Evolutionary conservation across 1,140 invertebrate species (phyloP).

Genomic region (Philopotamus ludificatus): DNA sequence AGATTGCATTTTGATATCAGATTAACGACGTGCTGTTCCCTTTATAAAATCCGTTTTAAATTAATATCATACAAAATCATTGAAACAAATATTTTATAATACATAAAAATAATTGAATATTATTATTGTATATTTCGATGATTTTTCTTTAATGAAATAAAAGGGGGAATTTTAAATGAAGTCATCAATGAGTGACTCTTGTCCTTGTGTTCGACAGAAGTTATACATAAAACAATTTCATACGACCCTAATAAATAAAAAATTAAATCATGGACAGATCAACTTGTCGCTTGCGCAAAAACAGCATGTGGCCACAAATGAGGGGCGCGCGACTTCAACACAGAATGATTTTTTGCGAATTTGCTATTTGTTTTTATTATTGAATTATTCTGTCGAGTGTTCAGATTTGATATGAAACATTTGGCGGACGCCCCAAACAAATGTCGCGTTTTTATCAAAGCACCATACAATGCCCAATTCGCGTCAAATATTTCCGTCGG

Average conservation of each 20-base stretch:
- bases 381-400: slow-evolving; percentile 20
- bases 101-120: no score
- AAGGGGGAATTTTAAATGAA: no score
- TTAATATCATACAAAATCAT: slow-evolving; percentile 2
- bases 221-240: slow-evolving; percentile 17
- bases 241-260: slow-evolving; percentile 1
- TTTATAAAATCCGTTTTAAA: no score
- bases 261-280: slow-evolving; percentile 14
- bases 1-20: slow-evolving; percentile 25
- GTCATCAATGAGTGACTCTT: no score
- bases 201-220: no score
- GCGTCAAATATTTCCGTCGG: background rate
- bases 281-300: slow-evolving; percentile 11
- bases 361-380: slow-evolving; percentile 22
- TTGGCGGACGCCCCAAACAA: slow-evolving; percentile 31
- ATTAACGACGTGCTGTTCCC: slow-evolving; percentile 10
- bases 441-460: slow-evolving; percentile 21
- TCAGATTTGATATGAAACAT: slow-evolving; percentile 11
- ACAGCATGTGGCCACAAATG: slow-evolving; percentile 28
- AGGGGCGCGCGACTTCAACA: slow-evolving; percentile 8
- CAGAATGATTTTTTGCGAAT: slow-evolving; percentile 15
- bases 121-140: no score
- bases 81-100: no score
- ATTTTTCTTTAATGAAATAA: no score
- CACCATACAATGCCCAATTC: background rate